Evolutionary conservation across 1,140 invertebrate genomes (phyloP).

Genomic region (Macrobrachium nipponense): DNA sequence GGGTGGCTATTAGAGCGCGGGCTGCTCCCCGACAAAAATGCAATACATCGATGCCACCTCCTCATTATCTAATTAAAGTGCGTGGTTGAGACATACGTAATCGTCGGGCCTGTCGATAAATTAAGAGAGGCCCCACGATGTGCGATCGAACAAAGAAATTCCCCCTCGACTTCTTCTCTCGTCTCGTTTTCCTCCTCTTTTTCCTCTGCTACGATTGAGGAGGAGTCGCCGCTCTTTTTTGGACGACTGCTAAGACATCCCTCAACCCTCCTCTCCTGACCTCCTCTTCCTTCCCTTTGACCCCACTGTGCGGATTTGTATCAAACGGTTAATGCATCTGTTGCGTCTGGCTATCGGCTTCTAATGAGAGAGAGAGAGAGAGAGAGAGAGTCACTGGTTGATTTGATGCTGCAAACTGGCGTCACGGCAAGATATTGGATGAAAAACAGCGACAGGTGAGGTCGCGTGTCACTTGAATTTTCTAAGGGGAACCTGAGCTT

Average conservation of each 20-base stretch:
- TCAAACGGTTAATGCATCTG: too few relatives aligned
- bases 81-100: constrained; percentile 38
- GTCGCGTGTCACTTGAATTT: too few relatives aligned
- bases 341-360: too few relatives aligned
- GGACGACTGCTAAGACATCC: background rate
- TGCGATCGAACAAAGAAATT: constrained; percentile 16
- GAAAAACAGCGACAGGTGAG: too few relatives aligned
- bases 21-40: constrained; percentile 35
- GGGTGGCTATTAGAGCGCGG: constrained; percentile 27
- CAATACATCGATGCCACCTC: constrained; percentile 32
- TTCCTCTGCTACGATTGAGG: background rate
- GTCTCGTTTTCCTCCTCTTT: too few relatives aligned
- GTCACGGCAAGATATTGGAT: too few relatives aligned
- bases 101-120: background rate
- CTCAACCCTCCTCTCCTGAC: background rate
- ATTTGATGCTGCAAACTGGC: too few relatives aligned
- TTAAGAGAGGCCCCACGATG: constrained; percentile 8
- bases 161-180: background rate
- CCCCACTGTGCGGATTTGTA: background rate
- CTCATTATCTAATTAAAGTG: constrained; percentile 47
- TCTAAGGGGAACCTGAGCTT: too few relatives aligned
- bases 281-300: background rate
- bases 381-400: too few relatives aligned
- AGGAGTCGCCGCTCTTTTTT: background rate
- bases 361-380: too few relatives aligned